Evolutionary conservation across 1,140 invertebrate species (phyloP), one percentile per base, ranked within the genome.

Genomic region (Formica exsecta): DNA sequence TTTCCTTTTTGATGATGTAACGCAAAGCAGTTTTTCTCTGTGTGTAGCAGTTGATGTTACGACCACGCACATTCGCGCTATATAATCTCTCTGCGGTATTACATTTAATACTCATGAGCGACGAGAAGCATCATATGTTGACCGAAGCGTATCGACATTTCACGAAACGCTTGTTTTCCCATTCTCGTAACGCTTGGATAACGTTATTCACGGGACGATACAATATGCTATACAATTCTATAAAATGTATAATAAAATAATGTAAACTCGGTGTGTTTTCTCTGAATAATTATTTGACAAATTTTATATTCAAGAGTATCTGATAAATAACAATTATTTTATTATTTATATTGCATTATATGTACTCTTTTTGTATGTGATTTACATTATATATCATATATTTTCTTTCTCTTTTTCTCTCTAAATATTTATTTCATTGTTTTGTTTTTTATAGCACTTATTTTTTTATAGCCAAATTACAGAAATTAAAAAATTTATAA

Each of bases 1-100:
- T 68, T 83, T 83, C 79, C 68, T 61, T 25, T 29, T 36, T 68
- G 5, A 32, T 81, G 51, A 81, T 44, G 79, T 19, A 83, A 83
- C 41, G 54, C 36, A 8, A 62, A 22, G 7, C 22, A 16, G 4
- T 38, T 44, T 41, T n/a, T 62, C 79, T 73, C 13, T 54, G 38
- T 22, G 11, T 22, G 19, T 19, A 61, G 38, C 51, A 44, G 68
- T 83, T 61, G 68, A 73, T 41, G 71, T 74, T 59, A 59, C 71
- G 9, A 38, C 29, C 29, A 36, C 38, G 68, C 64, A 80, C 54
- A 48, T 61, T 61, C 68, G 19, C 25, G 54, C 64, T 70, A 13
- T 70, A 54, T 80, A 80, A 80, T 80, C 64, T 80, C 44, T 54
- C 44, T 54, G 44, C 44, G 44, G 32, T 80, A 80, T 68, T 54